Evolutionary conservation across 2,797 vertebrate species (phyloP).

Genomic region (Myotis findleyi): DNA sequence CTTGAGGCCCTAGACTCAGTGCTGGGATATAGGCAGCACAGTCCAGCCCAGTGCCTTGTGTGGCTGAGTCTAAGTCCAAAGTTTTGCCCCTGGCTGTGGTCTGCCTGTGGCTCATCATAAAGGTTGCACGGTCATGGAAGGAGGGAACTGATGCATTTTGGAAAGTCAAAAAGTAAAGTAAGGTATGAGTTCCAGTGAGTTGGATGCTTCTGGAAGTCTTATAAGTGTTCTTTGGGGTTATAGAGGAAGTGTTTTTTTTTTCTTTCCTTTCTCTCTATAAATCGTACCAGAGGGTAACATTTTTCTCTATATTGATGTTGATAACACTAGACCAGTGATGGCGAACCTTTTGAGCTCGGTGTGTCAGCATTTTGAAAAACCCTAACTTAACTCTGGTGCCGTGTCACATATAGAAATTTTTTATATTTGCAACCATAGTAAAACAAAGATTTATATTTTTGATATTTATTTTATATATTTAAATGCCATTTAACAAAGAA

Average conservation of each 20-base stretch:
- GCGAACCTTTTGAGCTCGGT: too few relatives aligned
- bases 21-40: not conserved
- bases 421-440: too few relatives aligned
- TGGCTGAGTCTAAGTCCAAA: not conserved
- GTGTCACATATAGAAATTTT: too few relatives aligned
- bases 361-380: too few relatives aligned
- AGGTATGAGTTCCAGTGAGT: not conserved
- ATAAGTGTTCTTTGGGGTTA: not conserved
- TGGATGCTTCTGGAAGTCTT: not conserved
- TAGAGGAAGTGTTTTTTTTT: not conserved
- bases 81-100: not conserved
- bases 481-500: too few relatives aligned
- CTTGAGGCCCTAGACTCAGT: not conserved
- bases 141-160: not conserved
- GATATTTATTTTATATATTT: too few relatives aligned
- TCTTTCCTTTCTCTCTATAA: not conserved
- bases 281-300: not conserved
- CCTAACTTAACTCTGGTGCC: too few relatives aligned
- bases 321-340: not conserved
- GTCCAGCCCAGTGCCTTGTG: not conserved
- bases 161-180: not conserved
- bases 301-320: constrained; percentile 17
- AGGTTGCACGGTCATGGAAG: not conserved
- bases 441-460: too few relatives aligned
- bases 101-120: not conserved